phyloP scores from a whole-genome alignment of 2,797 vertebrate genomes.

The Cuniculus paca region DNA sequence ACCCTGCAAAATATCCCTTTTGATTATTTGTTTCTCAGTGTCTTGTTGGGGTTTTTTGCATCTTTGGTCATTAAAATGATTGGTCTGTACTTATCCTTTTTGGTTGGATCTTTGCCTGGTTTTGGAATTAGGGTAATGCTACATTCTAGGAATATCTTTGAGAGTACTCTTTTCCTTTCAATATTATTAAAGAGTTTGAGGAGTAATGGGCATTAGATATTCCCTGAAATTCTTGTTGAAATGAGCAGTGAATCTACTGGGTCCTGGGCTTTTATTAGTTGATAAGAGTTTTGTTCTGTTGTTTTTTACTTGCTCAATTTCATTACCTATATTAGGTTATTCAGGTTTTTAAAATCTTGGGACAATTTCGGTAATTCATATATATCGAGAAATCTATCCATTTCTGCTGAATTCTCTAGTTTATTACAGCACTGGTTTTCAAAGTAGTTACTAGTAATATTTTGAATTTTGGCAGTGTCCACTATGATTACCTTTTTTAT shows the following conservation, averaged over 20 bases:
- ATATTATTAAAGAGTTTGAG: background rate
- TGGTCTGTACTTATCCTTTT: background rate
- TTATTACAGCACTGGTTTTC: background rate
- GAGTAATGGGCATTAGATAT: background rate
- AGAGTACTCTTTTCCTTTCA: background rate
- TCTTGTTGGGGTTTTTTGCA: background rate
- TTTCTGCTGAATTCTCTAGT: background rate
- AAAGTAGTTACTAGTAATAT: background rate
- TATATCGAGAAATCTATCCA: background rate
- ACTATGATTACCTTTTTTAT: background rate
- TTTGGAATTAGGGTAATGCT: background rate
- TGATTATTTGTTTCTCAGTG: background rate
- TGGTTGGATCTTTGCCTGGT: background rate
- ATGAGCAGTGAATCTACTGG: background rate
- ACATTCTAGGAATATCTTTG: background rate
- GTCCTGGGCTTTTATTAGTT: background rate
- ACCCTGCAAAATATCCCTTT: background rate
- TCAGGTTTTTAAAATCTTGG: background rate
- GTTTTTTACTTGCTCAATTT: background rate
- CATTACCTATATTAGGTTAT: background rate
- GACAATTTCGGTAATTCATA: background rate
- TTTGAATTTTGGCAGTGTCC: background rate
- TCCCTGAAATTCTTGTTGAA: background rate
- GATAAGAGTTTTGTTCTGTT: background rate
- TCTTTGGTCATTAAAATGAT: background rate